Evolutionary conservation across 2,797 vertebrate species (phyloP).

Genomic region (Gymnoscopelus microlampas): DNA sequence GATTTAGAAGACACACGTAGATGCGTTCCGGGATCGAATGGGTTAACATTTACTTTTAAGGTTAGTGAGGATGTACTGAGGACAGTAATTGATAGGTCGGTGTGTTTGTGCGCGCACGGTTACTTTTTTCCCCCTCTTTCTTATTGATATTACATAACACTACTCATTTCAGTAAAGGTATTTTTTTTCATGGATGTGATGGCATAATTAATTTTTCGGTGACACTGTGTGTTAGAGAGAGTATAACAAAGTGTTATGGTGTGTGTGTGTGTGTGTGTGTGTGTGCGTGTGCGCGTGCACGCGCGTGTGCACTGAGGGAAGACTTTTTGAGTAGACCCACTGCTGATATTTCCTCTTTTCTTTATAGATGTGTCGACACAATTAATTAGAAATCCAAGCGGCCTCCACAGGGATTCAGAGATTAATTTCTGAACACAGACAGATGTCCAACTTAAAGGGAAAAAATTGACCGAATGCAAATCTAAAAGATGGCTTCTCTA

Average conservation of each 20-base stretch:
- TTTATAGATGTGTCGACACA: conserved; percentile 67
- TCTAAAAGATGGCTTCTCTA: conserved; percentile 76
- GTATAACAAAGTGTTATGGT: not conserved
- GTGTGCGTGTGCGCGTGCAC: too few relatives aligned
- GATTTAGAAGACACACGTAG: too few relatives aligned
- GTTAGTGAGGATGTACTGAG: conserved; percentile 44
- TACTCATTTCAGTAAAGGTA: not conserved
- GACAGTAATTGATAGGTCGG: not conserved
- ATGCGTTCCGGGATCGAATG: too few relatives aligned
- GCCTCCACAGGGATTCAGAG: conserved; percentile 67
- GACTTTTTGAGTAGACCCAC: conserved; percentile 11
- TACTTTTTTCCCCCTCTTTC: too few relatives aligned
- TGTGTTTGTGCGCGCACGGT: too few relatives aligned
- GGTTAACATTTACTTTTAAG: conserved; percentile 62
- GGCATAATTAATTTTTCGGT: not conserved
- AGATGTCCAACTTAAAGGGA: conserved; percentile 81
- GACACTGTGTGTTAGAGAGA: not conserved
- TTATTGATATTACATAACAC: too few relatives aligned
- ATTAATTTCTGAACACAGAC: conserved; percentile 82
- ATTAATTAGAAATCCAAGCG: conserved; percentile 79
- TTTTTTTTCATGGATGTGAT: not conserved
- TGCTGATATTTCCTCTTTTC: conserved; percentile 41
- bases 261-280: too few relatives aligned
- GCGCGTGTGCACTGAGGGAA: too few relatives aligned
- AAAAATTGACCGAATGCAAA: conserved; percentile 82